A percentile compares a stretch with the other conserved stretches of the same genome.
phyloP scores from a whole-genome alignment of 2,888 invertebrate genomes.

The Andrena chrysosceles region DNA sequence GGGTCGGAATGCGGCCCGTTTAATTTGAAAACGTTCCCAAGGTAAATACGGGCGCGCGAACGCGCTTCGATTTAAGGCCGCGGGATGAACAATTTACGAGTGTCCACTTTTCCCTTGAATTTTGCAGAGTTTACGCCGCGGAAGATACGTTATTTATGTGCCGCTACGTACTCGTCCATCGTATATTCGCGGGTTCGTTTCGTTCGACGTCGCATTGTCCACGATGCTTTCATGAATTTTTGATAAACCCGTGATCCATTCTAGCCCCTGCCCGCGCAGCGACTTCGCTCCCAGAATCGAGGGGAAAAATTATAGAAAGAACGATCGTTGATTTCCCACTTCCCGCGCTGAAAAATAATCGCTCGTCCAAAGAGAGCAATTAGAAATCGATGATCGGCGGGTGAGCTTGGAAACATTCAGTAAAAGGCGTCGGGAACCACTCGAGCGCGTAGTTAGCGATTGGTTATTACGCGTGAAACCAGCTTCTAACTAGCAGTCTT shows the following conservation, averaged over 20 bases:
- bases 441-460: not conserved
- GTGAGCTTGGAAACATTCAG: not conserved
- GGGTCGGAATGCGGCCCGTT: not conserved
- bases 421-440: not conserved
- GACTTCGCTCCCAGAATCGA: not conserved
- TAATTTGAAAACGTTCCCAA: constrained; percentile 29
- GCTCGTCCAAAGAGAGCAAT: not conserved
- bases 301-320: not conserved
- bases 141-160: constrained; percentile 32
- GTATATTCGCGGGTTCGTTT: not conserved
- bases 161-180: constrained; percentile 1
- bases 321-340: not conserved
- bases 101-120: constrained; percentile 36
- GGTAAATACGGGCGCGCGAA: not conserved
- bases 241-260: not conserved
- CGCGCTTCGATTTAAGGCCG: constrained; percentile 27
- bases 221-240: constrained; percentile 26
- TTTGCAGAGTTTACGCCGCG: constrained; percentile 14
- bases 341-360: not conserved
- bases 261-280: not conserved
- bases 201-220: constrained; percentile 4
- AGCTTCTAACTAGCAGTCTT: not conserved
- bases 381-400: not conserved
- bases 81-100: constrained; percentile 37
- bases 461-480: not conserved